These are phyloP conservation scores for Zaprionus nigranus DNA, from an alignment of 1,140 invertebrate genomes.

Conservation along the genomic window DNA sequence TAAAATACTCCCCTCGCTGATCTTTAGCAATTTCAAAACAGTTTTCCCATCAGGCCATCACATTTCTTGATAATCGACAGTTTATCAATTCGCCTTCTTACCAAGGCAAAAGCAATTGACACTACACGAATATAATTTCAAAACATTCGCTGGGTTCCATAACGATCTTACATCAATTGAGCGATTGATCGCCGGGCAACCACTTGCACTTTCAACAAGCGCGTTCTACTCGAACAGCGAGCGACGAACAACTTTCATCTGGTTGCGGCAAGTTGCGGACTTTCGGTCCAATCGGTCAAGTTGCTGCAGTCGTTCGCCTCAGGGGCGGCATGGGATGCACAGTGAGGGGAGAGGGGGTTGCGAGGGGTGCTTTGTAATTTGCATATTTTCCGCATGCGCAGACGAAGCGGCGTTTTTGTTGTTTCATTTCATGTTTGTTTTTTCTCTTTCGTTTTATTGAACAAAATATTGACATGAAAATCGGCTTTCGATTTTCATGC, in stretches of 20 bases:
- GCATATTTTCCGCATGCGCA: constrained; percentile 80
- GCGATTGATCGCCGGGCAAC: constrained; percentile 31
- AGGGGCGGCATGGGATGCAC: constrained; percentile 14
- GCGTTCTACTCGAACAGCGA: constrained; percentile 63
- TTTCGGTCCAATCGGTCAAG: constrained; percentile 76
- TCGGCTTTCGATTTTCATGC: constrained; percentile 77
- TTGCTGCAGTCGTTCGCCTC: constrained; percentile 29
- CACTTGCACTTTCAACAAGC: constrained; percentile 73
- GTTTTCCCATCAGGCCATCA: background rate
- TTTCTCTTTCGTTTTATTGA: constrained; percentile 57
- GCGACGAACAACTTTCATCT: constrained; percentile 74
- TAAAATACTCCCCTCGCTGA: background rate
- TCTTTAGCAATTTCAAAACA: background rate
- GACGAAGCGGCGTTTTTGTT: constrained; percentile 38
- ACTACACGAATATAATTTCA: background rate
- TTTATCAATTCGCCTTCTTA: background rate
- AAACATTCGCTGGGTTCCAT: constrained; percentile 32
- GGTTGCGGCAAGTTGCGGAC: constrained; percentile 43
- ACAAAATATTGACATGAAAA: constrained; percentile 83
- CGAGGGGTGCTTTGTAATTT: constrained; percentile 61
- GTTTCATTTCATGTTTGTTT: background rate
- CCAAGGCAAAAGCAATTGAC: background rate
- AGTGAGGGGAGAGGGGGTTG: background rate
- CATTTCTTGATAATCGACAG: background rate
- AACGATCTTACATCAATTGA: constrained; percentile 69